These are phyloP conservation scores for Erethizon dorsatum DNA, from an alignment of 2,797 vertebrate genomes.

Conservation along the genomic window DNA sequence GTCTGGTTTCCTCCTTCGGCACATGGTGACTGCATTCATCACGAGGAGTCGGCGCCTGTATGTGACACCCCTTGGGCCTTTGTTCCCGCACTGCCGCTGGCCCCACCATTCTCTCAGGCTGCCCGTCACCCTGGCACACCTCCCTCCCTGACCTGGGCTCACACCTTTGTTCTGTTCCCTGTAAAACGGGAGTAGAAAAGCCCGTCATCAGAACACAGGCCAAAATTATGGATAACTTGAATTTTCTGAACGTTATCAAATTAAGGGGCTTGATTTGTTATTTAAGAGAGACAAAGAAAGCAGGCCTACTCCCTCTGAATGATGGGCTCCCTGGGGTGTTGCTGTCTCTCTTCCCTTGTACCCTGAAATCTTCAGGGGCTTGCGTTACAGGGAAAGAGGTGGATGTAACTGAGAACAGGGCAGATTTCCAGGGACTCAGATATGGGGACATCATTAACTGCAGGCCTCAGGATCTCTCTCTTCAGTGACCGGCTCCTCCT, in stretches of 20 bases:
- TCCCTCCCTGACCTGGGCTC: too few species aligned
- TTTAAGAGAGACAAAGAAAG: neutral
- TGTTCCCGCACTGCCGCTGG: neutral
- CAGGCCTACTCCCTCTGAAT: neutral
- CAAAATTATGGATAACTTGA: neutral
- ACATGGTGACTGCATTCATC: neutral
- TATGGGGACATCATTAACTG: neutral
- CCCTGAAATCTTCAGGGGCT: neutral
- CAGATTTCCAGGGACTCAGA: neutral
- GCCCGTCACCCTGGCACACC: neutral
- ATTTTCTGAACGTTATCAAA: neutral
- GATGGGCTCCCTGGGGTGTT: neutral
- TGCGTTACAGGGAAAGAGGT: neutral
- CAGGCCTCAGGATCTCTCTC: neutral
- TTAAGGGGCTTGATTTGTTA: neutral
- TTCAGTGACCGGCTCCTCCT: neutral
- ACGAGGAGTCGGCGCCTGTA: too few species aligned
- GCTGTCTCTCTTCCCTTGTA: neutral
- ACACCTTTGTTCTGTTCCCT: neutral
- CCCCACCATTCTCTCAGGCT: neutral
- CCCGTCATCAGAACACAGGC: too few species aligned
- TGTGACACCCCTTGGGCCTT: neutral
- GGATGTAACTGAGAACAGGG: neutral
- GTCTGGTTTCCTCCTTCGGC: rapidly evolving
- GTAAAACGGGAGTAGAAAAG: neutral